Evolutionary conservation across 2,888 invertebrate species (phyloP), one percentile per base, ranked within the genome.

Genomic region (Netelia melanura): DNA sequence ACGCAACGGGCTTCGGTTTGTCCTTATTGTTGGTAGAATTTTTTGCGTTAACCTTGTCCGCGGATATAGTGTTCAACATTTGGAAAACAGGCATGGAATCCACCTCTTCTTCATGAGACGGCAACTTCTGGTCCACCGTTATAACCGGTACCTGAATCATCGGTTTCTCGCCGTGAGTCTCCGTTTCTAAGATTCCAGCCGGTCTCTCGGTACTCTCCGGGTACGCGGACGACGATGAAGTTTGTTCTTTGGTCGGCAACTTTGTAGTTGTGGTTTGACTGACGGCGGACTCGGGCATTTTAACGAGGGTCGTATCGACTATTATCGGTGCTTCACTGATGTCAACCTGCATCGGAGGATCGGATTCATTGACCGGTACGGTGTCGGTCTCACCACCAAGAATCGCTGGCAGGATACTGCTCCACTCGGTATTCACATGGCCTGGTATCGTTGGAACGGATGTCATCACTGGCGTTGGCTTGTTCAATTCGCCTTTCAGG

Each of bases 401-500:
- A 81, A 97, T 96, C 0, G 97, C 96, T 0, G 97, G 97, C 67
- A 98, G 94, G 85, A 98, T 97, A 91, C 97, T 95, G 86, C 97
- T 97, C 98, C 98, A 98, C 77, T 94, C 92, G 48, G 90, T 91
- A 77, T 92, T 93, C 0, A 89, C 92, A 79, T 92, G 92, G 23
- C 92, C 93, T 0, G 93, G 93, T 80, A 94, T 93, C 48, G 92
- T 92, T 43, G 93, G 90, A 3, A 92, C 87, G 10, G 91, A 88
- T 14, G 89, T 90, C 82, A 91, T 90, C 48, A 91, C 86, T 2
- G 88, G 86, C 0, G 91, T 79, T 2, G 93, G 93, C 92, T 95
- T 92, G 85, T 94, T 96, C 93, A 97, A 95, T 94, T 98, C 97
- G 75, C 96, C 96, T 93, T 97, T 97, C 0, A 98, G 94, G 14